Base-by-base conservation (phyloP, 30 jellyfish, hydroid and myxozoan species). In the Cassiopea andromeda region DNA sequence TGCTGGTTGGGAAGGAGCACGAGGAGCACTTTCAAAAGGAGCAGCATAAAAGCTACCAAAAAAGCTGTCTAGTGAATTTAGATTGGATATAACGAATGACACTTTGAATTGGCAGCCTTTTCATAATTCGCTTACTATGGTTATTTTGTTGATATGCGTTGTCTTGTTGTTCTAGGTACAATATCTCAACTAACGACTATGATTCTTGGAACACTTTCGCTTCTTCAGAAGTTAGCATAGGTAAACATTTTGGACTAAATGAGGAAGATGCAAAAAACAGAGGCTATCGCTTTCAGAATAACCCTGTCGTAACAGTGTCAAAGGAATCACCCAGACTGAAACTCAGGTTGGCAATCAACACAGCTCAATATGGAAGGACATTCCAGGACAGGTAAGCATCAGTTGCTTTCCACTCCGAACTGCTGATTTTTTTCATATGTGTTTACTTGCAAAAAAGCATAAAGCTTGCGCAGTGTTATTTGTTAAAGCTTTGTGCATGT, bases 331-430 rank as follows among this genome's bases (percentile, higher is more conserved):
- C 82, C 14, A 73, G 75, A 15, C 74, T 74, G 93, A 82, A 90
- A 54, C 88, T 94, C 57, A 87, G 89, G 17, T 78, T 94, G 57
- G 98, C 98, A 15, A 78, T 94, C 74, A 94, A 90, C 90, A 94
- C 99, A 6, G 99, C 98, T 12, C 98, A 86, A 87, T 94, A 75
- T 91, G 99, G 99, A 19, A 71, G 99, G 60, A 87, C 96, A 69
- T 94, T 94, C 84, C 90, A 91, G 59, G 98, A 91, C 85, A 87
- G 98, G 97, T 90, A 43, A 60, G 84, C 46, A 17, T 54, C 64
- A 54, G 64, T 54, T 54, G 38, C 38, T 27, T 27, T 27, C 38
- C 38, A 27, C 38, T 27, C 38, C 38, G 38, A 27, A 27, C 38
- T 27, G 38, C 38, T 27, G 38, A 27, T 27, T 27, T 27, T 27